Evolutionary conservation across 1,140 invertebrate genomes (phyloP).

Genomic region (Drosophila leontia): DNA sequence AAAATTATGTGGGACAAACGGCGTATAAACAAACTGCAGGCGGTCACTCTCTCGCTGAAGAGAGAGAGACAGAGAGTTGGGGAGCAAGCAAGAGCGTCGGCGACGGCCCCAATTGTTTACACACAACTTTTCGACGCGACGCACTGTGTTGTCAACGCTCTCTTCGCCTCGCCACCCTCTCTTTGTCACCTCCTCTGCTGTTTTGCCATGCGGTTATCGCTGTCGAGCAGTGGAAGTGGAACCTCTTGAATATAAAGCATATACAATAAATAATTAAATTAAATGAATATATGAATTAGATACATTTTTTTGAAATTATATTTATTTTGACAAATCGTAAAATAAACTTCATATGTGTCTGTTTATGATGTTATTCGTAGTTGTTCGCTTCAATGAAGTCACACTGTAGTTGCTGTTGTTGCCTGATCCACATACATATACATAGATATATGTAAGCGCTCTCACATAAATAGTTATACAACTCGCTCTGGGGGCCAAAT

Average conservation of each 20-base stretch:
- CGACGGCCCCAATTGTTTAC: constrained; percentile 58
- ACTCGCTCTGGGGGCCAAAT: constrained; percentile 48
- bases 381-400: neutral
- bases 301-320: neutral
- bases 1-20: constrained; percentile 77
- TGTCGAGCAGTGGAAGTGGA: constrained; percentile 13
- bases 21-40: constrained; percentile 53
- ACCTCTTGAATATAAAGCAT: neutral
- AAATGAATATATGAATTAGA: neutral
- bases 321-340: no score
- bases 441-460: neutral
- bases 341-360: no score
- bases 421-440: constrained; percentile 9
- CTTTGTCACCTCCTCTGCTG: constrained; percentile 1
- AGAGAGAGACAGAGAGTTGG: constrained; percentile 10
- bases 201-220: constrained; percentile 48
- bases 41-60: constrained; percentile 18
- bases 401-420: constrained; percentile 20
- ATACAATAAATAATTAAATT: neutral
- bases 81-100: constrained; percentile 19
- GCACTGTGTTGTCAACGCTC: constrained; percentile 50
- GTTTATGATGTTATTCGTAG: no score
- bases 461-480: constrained; percentile 59
- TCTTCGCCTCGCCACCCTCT: constrained; percentile 1
- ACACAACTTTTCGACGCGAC: constrained; percentile 60